These are phyloP conservation scores for Lophura nycthemera DNA, from an alignment of 2,113 vertebrate genomes.

Conservation along the genomic window DNA sequence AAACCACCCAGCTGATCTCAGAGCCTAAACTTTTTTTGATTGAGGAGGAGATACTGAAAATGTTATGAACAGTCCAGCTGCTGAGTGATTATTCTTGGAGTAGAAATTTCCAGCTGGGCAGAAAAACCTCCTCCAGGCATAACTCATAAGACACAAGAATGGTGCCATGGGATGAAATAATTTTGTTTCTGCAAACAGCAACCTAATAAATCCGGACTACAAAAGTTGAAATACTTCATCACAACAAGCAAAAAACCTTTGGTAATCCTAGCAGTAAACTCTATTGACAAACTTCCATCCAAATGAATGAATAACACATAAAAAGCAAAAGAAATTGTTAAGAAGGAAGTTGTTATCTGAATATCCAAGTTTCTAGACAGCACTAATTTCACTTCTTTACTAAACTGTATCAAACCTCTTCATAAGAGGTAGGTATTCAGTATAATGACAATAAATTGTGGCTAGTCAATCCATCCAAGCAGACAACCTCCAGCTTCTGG, in stretches of 20 bases:
- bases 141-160: not conserved
- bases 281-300: not conserved
- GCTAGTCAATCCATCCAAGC: not conserved
- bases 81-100: not conserved
- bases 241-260: not conserved
- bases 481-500: not conserved
- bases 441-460: not conserved
- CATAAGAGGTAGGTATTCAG: not conserved
- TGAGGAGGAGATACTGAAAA: not conserved
- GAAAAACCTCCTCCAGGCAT: not conserved
- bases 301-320: not conserved
- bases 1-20: not conserved
- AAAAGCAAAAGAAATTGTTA: not conserved
- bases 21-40: not conserved
- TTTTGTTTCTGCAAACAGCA: not conserved
- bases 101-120: not conserved
- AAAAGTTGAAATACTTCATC: not conserved
- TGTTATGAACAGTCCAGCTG: not conserved
- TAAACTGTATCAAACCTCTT: not conserved
- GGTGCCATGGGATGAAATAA: not conserved
- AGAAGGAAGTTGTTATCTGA: not conserved
- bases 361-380: not conserved
- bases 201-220: not conserved
- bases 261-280: not conserved
- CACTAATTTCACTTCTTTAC: not conserved